phyloP scores from a whole-genome alignment of 2,113 vertebrate genomes.

The Eonycteris spelaea region DNA sequence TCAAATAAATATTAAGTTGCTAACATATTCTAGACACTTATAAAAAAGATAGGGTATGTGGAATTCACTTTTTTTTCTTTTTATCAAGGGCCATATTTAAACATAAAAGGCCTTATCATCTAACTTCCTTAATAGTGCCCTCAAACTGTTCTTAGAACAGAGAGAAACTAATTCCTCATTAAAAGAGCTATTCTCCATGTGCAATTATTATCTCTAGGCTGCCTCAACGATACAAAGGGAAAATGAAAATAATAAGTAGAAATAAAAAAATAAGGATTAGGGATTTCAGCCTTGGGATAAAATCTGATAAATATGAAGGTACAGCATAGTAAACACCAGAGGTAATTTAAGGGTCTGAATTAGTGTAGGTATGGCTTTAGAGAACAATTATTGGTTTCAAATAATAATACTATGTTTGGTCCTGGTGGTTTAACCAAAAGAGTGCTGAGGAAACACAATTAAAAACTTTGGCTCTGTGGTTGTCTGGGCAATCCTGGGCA shows the following conservation, averaged over 20 bases:
- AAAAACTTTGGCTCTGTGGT: background rate
- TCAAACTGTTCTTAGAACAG: background rate
- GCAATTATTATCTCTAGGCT: background rate
- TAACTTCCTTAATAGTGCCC: background rate
- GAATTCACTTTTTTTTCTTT: constrained; percentile 29
- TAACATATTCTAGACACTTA: background rate
- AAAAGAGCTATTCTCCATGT: background rate
- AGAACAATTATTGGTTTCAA: background rate
- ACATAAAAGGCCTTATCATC: background rate
- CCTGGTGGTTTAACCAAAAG: background rate
- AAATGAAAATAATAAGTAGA: background rate
- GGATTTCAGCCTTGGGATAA: background rate
- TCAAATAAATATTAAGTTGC: background rate
- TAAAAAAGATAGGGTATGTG: background rate
- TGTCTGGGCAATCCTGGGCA: background rate
- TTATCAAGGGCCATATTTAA: background rate
- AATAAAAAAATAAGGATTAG: background rate
- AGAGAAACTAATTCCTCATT: background rate
- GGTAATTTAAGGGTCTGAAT: background rate
- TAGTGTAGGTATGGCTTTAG: background rate
- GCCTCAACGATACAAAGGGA: background rate
- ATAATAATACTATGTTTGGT: background rate
- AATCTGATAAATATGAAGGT: background rate
- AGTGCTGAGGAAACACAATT: background rate
- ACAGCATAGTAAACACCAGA: background rate